These are phyloP conservation scores for Cyprinus carpio DNA, from an alignment of 2,113 vertebrate genomes.

Conservation along the genomic window DNA sequence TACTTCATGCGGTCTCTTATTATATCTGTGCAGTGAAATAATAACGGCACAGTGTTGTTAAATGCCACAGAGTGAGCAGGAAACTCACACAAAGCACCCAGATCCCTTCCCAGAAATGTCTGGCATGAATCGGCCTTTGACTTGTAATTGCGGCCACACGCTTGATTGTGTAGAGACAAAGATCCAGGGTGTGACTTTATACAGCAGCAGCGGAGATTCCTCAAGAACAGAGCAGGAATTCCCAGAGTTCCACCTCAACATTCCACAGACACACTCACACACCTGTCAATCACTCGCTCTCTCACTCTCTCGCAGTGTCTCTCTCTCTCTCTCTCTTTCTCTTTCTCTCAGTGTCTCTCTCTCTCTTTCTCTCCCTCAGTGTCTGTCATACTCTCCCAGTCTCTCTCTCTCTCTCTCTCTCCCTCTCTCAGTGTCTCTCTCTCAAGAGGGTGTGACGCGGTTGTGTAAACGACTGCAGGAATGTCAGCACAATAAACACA, in stretches of 20 bases:
- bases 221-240: background rate
- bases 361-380: background rate
- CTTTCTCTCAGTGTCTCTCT: background rate
- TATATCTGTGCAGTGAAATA: background rate
- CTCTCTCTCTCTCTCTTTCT: background rate
- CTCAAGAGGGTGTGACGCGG: background rate
- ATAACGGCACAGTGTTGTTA: too few relatives aligned
- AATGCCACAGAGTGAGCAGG: background rate
- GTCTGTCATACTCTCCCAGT: background rate
- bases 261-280: slow-evolving; percentile 16
- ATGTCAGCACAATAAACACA: background rate
- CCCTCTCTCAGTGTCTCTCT: background rate
- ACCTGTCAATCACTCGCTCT: background rate
- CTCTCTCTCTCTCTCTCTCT: background rate
- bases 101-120: background rate
- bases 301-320: too few relatives aligned
- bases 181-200: background rate
- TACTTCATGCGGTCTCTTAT: background rate
- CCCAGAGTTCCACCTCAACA: slow-evolving; percentile 16
- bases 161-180: background rate
- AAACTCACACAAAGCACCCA: background rate
- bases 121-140: background rate
- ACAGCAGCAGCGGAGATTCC: background rate
- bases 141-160: background rate
- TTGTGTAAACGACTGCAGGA: background rate